A percentile compares a stretch with the other conserved stretches of the same genome.
phyloP scores from a whole-genome alignment of 2,797 vertebrate genomes.

The Microctenopoma steveboyesi region DNA sequence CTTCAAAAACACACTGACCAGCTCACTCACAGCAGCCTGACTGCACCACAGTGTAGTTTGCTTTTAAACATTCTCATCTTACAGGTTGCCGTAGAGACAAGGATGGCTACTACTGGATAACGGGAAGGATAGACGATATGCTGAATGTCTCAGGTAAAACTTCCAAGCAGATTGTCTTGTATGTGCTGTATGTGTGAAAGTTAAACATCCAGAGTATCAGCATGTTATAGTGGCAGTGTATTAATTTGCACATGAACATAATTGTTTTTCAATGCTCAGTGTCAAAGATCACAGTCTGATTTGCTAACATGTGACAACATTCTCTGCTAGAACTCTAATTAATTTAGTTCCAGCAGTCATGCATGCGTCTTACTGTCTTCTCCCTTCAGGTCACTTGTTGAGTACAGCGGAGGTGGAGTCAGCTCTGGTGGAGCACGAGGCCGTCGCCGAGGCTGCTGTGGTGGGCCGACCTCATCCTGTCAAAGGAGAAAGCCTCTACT shows the following conservation, averaged over 20 bases:
- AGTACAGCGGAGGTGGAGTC: constrained; percentile 97
- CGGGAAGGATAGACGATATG: constrained; percentile 98
- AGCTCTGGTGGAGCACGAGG: constrained; percentile 88
- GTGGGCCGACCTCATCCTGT: constrained; percentile 92
- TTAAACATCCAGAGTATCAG: no score
- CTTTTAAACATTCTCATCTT: background rate
- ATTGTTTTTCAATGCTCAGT: no score
- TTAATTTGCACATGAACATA: no score
- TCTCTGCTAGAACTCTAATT: background rate
- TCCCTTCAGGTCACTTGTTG: constrained; percentile 88
- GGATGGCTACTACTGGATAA: constrained; percentile 98
- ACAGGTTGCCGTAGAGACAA: constrained; percentile 93
- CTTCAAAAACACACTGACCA: no score
- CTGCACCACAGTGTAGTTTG: background rate
- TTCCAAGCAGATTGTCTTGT: no score
- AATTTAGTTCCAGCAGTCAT: background rate
- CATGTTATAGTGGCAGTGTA: no score
- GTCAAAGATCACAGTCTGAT: no score
- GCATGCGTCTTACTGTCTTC: background rate
- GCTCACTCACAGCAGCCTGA: background rate
- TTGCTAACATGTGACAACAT: background rate
- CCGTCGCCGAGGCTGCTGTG: constrained; percentile 90
- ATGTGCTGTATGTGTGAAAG: no score
- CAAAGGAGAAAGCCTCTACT: constrained; percentile 97
- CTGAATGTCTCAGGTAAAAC: constrained; percentile 94